A percentile compares a stretch with the other conserved stretches of the same genome.
phyloP scores from a whole-genome alignment of 2,797 vertebrate species.

The Hemibagrus guttatus region DNA sequence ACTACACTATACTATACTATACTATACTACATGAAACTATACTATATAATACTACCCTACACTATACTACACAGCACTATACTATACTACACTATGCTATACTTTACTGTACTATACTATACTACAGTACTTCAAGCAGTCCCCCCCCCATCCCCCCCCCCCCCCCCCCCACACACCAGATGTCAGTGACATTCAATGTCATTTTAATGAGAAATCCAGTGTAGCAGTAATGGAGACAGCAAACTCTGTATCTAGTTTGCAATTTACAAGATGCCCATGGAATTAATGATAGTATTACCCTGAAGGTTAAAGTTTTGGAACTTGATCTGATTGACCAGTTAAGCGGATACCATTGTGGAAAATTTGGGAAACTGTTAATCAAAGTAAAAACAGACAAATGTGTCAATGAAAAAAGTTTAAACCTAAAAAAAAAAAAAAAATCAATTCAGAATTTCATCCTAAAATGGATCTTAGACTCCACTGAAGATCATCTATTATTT shows the following conservation, averaged over 20 bases:
- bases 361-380: background rate
- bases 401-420: background rate
- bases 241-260: background rate
- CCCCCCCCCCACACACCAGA: no score
- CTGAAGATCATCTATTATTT: background rate
- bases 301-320: background rate
- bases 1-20: no score
- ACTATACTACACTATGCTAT: no score
- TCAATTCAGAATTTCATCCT: background rate
- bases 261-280: background rate
- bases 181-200: no score
- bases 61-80: no score
- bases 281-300: background rate
- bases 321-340: background rate
- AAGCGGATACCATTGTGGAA: background rate
- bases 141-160: no score
- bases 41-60: no score
- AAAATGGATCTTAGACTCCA: no score
- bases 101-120: no score
- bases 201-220: background rate
- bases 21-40: no score
- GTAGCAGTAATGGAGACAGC: background rate
- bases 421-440: background rate
- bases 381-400: background rate
- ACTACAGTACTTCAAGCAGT: no score